A percentile compares a stretch with the other conserved stretches of the same genome.
These are phyloP conservation scores for Talpa occidentalis DNA, from an alignment of 2,113 vertebrate species.

Conservation along the genomic window DNA sequence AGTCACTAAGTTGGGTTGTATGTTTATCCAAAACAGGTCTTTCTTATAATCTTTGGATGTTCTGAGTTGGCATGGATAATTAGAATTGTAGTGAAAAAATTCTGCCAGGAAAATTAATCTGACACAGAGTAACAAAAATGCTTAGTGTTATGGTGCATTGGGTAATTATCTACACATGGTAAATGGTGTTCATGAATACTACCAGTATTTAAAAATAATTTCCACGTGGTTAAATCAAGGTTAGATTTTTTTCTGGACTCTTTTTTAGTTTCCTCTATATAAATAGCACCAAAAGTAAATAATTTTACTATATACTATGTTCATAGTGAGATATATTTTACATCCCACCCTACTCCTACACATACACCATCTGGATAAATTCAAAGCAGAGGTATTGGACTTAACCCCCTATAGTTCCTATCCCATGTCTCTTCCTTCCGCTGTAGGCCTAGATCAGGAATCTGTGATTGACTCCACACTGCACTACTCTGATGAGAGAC, in stretches of 20 bases:
- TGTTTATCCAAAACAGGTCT: constrained; percentile 10
- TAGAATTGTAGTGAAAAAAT: constrained; percentile 26
- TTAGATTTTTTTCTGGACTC: neutral
- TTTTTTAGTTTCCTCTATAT: neutral
- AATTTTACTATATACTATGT: neutral
- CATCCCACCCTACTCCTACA: fast-evolving
- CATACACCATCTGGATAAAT: neutral
- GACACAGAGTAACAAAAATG: neutral
- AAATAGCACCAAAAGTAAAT: neutral
- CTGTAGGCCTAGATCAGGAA: neutral
- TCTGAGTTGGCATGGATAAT: neutral
- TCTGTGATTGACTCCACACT: neutral
- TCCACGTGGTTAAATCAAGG: neutral
- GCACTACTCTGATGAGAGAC: neutral
- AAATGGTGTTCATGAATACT: neutral
- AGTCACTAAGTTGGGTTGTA: neutral
- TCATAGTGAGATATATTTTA: neutral
- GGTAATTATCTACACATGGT: constrained; percentile 9
- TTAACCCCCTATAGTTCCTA: neutral
- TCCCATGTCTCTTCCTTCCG: neutral
- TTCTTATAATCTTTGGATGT: neutral
- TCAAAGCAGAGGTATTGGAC: neutral
- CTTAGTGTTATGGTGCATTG: neutral
- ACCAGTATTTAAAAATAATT: constrained; percentile 4
- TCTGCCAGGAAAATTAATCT: constrained; percentile 26